Conservation (phyloP, 2,888 invertebrate species). For the Parnassius mnemosyne region DNA sequence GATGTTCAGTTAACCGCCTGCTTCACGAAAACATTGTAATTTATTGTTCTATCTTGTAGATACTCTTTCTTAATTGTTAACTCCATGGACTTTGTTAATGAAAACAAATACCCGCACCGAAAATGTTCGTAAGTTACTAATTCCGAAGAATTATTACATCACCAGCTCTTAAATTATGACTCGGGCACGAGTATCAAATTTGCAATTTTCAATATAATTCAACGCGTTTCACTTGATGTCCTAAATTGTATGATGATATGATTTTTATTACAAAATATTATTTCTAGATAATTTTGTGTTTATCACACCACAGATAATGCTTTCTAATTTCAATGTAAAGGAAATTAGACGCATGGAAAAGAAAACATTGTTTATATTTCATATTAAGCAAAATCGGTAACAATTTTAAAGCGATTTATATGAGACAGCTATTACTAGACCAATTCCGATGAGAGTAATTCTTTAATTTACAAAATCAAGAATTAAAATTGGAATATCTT, state of each 20-base stretch:
- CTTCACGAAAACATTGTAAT: constrained; percentile 17
- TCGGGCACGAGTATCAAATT: constrained; percentile 12
- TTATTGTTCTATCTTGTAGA: constrained; percentile 17
- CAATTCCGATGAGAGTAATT: background rate
- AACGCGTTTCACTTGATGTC: constrained; percentile 2
- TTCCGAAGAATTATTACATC: constrained; percentile 21
- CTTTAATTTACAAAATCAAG: background rate
- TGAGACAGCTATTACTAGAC: background rate
- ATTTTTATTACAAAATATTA: no score
- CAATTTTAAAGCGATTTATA: no score
- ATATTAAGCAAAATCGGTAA: no score
- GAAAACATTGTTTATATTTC: no score
- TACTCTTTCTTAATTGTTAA: constrained; percentile 23
- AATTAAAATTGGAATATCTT: background rate
- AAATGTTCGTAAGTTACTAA: constrained; percentile 19
- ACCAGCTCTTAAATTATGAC: constrained; percentile 21
- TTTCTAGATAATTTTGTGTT: no score
- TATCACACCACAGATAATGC: no score
- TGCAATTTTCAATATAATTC: constrained; percentile 22
- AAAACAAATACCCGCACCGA: constrained; percentile 21
- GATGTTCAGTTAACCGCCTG: constrained; percentile 13
- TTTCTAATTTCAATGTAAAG: no score
- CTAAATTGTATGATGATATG: no score
- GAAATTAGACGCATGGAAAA: no score
- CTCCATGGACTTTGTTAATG: constrained; percentile 20